These are phyloP conservation scores for Numenius phaeopus DNA, from an alignment of 2,797 vertebrate species.

Conservation along the genomic window DNA sequence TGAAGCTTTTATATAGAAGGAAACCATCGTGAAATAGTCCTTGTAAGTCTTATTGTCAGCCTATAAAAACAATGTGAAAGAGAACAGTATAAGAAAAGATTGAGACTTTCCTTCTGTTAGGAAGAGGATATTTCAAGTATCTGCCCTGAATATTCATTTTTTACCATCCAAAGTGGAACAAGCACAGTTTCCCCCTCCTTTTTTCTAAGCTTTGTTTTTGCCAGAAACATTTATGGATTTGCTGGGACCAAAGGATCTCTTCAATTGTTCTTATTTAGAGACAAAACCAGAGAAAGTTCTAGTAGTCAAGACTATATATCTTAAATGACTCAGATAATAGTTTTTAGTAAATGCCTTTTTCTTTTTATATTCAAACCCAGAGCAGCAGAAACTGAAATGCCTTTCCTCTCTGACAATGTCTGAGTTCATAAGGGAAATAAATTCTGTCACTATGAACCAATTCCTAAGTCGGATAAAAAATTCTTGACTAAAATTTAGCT, in stretches of 20 bases:
- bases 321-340: slow-evolving; percentile 61
- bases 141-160: neutral
- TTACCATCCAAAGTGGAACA: neutral
- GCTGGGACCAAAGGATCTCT: neutral
- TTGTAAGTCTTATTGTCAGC: neutral
- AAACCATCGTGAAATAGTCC: neutral
- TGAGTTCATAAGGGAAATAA: slow-evolving; percentile 62
- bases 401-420: slow-evolving; percentile 53
- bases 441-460: slow-evolving; percentile 56
- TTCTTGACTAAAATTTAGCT: slow-evolving; percentile 57
- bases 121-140: neutral
- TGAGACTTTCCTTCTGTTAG: neutral
- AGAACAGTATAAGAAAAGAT: neutral
- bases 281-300: slow-evolving; percentile 52
- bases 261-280: slow-evolving; percentile 52
- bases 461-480: slow-evolving; percentile 62
- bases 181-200: neutral
- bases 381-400: slow-evolving; percentile 49
- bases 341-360: slow-evolving; percentile 67
- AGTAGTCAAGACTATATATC: slow-evolving; percentile 12
- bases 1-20: slow-evolving; percentile 4
- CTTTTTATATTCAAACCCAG: slow-evolving; percentile 52
- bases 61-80: neutral
- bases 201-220: neutral
- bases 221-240: slow-evolving; percentile 13